These are phyloP conservation scores for Drosophila sucinea DNA, from an alignment of 1,140 invertebrate genomes.

Conservation along the genomic window DNA sequence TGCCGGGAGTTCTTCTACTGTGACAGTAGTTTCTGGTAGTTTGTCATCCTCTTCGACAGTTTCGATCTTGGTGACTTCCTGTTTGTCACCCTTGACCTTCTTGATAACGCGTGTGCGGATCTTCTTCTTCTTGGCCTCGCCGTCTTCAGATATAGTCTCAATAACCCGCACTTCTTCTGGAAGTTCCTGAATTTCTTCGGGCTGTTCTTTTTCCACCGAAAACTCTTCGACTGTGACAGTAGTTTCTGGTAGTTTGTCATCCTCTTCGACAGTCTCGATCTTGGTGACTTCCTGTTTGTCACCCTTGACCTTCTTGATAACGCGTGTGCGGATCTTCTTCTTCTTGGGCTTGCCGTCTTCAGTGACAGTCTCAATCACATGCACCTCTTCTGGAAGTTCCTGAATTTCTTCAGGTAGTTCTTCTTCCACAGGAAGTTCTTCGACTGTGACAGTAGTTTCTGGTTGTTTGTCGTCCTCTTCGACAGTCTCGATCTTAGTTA, in stretches of 20 bases:
- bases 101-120: slow-evolving; percentile 75
- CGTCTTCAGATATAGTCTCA: slow-evolving; percentile 63
- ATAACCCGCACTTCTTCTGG: slow-evolving; percentile 74
- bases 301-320: slow-evolving; percentile 20
- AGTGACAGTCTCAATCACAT: not conserved
- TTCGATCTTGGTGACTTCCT: slow-evolving; percentile 72
- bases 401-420: not conserved
- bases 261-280: slow-evolving; percentile 17
- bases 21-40: slow-evolving; percentile 60
- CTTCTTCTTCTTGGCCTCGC: slow-evolving; percentile 66
- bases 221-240: slow-evolving; percentile 14
- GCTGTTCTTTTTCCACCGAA: slow-evolving; percentile 37
- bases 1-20: slow-evolving; percentile 37
- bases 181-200: slow-evolving; percentile 70
- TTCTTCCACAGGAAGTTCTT: slow-evolving; percentile 12
- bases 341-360: slow-evolving; percentile 35
- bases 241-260: not conserved
- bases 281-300: slow-evolving; percentile 19
- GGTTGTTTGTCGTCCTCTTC: slow-evolving; percentile 32
- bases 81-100: slow-evolving; percentile 64
- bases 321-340: slow-evolving; percentile 48
- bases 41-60: slow-evolving; percentile 77
- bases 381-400: slow-evolving; percentile 8
- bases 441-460: slow-evolving; percentile 22
- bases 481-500: slow-evolving; percentile 36